Percentiles rank a stretch among this genome's conserved stretches.
These are phyloP conservation scores for Abrostola triplasia DNA, from an alignment of 2,888 invertebrate genomes.

Conservation along the genomic window DNA sequence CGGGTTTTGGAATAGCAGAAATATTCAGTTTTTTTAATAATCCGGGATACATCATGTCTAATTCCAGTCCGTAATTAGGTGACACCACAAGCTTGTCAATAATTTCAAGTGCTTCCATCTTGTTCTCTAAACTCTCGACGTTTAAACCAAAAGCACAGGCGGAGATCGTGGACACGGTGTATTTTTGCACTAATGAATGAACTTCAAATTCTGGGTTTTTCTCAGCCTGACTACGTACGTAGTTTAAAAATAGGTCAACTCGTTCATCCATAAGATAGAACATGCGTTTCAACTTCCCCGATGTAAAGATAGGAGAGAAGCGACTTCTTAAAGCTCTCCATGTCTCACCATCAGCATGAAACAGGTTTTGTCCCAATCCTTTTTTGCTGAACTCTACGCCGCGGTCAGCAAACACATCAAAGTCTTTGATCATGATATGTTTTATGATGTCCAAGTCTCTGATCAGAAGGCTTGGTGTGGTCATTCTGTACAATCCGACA, in stretches of 20 bases:
- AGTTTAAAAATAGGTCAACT: constrained; percentile 60
- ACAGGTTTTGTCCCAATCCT: constrained; percentile 68
- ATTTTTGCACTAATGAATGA: constrained; percentile 60
- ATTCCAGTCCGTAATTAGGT: constrained; percentile 46
- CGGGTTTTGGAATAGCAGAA: constrained; percentile 57
- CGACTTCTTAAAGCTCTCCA: constrained; percentile 68
- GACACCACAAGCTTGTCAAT: constrained; percentile 47
- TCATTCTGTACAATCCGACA: constrained; percentile 71
- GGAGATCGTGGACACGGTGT: constrained; percentile 64
- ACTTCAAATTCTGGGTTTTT: constrained; percentile 58
- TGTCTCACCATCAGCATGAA: constrained; percentile 67
- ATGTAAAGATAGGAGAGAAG: constrained; percentile 72
- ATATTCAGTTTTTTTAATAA: constrained; percentile 61
- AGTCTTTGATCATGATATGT: constrained; percentile 72
- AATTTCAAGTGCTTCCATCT: constrained; percentile 37
- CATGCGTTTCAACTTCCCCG: constrained; percentile 75
- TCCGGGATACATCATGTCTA: constrained; percentile 69
- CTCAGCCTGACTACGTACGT: constrained; percentile 45
- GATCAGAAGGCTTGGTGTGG: constrained; percentile 66
- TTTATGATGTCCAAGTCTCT: constrained; percentile 72
- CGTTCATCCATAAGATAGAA: constrained; percentile 64
- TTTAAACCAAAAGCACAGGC: constrained; percentile 68
- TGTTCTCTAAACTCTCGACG: constrained; percentile 53
- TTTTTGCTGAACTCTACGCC: constrained; percentile 66
- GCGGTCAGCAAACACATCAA: constrained; percentile 68